These are phyloP conservation scores for Polyploca ridens DNA, from an alignment of 2,888 invertebrate species.

Conservation along the genomic window DNA sequence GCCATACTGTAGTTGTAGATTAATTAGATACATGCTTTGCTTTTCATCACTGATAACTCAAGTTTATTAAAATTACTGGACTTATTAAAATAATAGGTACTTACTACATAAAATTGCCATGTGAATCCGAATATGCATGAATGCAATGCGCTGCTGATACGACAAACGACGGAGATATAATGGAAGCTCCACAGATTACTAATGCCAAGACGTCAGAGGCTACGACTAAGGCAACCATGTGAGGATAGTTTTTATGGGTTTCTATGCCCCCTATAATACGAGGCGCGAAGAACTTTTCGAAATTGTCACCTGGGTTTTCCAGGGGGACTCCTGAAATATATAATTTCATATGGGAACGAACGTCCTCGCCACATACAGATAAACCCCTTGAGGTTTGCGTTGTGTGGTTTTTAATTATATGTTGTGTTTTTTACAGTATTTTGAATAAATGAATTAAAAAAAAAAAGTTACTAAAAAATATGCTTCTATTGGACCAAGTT, in stretches of 20 bases:
- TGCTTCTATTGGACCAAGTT: too few species aligned
- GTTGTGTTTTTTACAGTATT: too few species aligned
- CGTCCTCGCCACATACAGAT: too few species aligned
- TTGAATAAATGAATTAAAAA: too few species aligned
- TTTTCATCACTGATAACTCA: too few species aligned
- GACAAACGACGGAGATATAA: constrained; percentile 23
- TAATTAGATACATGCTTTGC: too few species aligned
- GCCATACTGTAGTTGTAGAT: too few species aligned
- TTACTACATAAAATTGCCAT: constrained; percentile 26
- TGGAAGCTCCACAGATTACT: constrained; percentile 36
- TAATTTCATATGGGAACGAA: too few species aligned
- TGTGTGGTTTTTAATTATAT: too few species aligned
- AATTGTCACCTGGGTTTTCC: neutral
- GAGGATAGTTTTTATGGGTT: neutral
- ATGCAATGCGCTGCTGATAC: constrained; percentile 42
- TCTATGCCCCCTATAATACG: neutral
- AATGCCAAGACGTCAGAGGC: constrained; percentile 10
- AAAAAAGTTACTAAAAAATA: too few species aligned
- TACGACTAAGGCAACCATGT: constrained; percentile 18
- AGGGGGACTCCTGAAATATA: constrained; percentile 5
- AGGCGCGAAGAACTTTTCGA: neutral
- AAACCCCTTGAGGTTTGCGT: too few species aligned
- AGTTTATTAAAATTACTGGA: neutral
- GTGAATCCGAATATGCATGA: constrained; percentile 10
- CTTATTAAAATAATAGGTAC: constrained; percentile 13